Base-by-base conservation (phyloP, 2,888 invertebrate genomes). In the Epistrophe grossulariae region DNA sequence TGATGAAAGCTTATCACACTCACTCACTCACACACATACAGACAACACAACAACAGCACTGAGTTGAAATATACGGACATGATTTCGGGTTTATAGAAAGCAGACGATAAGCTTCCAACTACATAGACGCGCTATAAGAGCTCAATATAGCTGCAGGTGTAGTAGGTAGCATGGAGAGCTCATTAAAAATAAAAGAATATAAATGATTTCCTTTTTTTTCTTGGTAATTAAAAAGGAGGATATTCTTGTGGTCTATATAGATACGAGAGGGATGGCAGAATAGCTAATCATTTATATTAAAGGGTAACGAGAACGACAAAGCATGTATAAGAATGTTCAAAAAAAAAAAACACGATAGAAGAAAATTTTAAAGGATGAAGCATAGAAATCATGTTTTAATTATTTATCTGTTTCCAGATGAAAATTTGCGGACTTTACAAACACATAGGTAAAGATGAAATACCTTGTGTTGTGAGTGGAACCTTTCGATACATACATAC, bases 181-280 rank as follows among this genome's bases (percentile, higher is more conserved):
- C 77, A 85, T 81, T 85, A 81, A 81, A 81, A 81, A 85, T 68
- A 84, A 84, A 72, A n/a, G 59, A 85, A 78, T 73, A 77, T 78
- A 70, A 81, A 78, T 81, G 71, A 73, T 84, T 72, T 81, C 81
- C 84, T 73, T 73, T 78, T n/a, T 73, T 77, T 82, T 84, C 31
- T 40, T 79, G 70, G 66, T 85, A 81, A 78, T 81, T 81, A 85
- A 85, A 68, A 73, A 60, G 55, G 45, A 77, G 31, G 50, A 74
- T 77, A 68, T 78, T 79, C 59, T 17, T 76, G 59, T 59, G 71
- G 72, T 80, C 15, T 11, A 19, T 11, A 19, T 31, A 55, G 15
- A 59, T 35, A 43, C 48, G 19, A 31, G 19, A 31, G 40, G 15
- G 60, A 71, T 17, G 62, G 28, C 35, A 40, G 59, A 60, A 80